Evolutionary conservation across 2,113 vertebrate species (phyloP).

Genomic region (Microtus montanus): DNA sequence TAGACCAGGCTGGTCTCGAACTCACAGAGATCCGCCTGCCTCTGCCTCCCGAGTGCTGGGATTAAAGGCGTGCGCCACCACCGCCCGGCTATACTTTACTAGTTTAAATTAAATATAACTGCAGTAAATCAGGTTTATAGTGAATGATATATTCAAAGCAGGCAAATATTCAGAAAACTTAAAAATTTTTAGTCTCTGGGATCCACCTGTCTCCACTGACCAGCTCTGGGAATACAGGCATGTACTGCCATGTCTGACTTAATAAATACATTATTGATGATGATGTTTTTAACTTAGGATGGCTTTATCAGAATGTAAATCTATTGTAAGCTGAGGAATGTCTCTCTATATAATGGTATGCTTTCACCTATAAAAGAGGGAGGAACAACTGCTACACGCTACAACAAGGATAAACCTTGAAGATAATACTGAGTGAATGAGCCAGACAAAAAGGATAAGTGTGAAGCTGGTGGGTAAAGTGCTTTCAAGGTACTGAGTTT

Average conservation of each 20-base stretch:
- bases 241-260: background rate
- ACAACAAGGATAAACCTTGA: background rate
- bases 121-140: slow-evolving; percentile 6
- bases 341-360: background rate
- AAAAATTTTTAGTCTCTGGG: background rate
- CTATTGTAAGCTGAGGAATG: background rate
- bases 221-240: too few relatives aligned
- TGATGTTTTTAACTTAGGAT: background rate
- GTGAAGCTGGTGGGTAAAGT: background rate
- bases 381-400: background rate
- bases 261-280: background rate
- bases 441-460: background rate
- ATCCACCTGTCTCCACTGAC: background rate
- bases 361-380: background rate
- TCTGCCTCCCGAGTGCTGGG: too few relatives aligned
- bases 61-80: too few relatives aligned
- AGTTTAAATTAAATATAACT: background rate
- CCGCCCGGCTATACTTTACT: background rate
- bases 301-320: background rate
- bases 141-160: background rate
- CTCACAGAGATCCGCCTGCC: too few relatives aligned
- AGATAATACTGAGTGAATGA: background rate
- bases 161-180: background rate
- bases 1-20: too few relatives aligned
- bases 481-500: background rate